phyloP scores from a whole-genome alignment of 2,113 vertebrate genomes.

The Syrrhaptes paradoxus region DNA sequence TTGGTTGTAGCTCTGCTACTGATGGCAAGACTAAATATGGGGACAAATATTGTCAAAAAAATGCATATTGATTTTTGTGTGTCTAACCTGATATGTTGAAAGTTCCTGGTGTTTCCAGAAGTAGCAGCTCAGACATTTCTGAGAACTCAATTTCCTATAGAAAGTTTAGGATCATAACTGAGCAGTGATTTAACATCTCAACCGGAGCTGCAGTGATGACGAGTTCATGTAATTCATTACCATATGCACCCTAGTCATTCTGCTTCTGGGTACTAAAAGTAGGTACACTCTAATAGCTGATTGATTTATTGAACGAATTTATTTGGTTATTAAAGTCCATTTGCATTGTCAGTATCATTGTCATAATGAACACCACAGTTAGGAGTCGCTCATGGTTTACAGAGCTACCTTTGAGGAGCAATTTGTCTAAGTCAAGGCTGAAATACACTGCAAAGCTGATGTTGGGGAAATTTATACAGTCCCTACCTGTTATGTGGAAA shows the following conservation, averaged over 20 bases:
- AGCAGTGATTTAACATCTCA: neutral
- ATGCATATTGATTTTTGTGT: neutral
- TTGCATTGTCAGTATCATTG: neutral
- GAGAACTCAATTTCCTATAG: neutral
- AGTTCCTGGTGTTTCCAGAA: neutral
- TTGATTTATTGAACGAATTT: neutral
- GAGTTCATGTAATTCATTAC: neutral
- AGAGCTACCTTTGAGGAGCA: neutral
- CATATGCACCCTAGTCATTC: neutral
- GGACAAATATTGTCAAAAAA: neutral
- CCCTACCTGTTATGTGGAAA: neutral
- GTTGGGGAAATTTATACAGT: neutral
- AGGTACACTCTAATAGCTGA: neutral
- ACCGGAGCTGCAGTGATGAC: neutral
- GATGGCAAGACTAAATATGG: neutral
- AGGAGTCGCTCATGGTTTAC: neutral
- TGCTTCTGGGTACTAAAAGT: neutral
- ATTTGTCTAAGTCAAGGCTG: neutral
- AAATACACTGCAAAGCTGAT: neutral
- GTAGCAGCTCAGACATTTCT: neutral
- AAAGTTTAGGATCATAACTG: neutral
- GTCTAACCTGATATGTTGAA: neutral
- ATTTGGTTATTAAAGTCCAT: neutral
- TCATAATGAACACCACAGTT: neutral
- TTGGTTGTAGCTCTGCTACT: neutral